Percentiles rank a stretch among this genome's conserved stretches.
Evolutionary conservation across 2,113 vertebrate species (phyloP).

Genomic region (Damaliscus lunatus): DNA sequence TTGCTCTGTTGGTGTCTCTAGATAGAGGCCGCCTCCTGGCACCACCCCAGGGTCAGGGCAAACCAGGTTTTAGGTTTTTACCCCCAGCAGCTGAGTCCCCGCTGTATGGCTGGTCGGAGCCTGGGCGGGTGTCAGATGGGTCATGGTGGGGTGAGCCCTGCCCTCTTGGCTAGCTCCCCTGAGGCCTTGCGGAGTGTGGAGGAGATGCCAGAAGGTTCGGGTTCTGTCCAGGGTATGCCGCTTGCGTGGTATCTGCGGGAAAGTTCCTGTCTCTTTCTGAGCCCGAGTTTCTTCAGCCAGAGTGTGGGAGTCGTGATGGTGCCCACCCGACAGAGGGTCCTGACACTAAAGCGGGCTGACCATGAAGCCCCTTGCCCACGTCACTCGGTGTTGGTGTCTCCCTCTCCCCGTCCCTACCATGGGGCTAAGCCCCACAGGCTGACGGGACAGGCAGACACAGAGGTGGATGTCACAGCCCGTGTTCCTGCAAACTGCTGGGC

Average conservation of each 20-base stretch:
- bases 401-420: neutral
- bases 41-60: neutral
- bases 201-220: neutral
- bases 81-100: neutral
- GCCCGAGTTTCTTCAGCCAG: neutral
- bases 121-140: accelerated
- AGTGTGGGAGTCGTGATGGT: neutral
- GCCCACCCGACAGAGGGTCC: neutral
- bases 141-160: accelerated
- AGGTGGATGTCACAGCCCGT: neutral
- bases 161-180: neutral
- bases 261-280: neutral
- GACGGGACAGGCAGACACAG: neutral
- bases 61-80: neutral
- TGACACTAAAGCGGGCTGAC: neutral
- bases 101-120: neutral
- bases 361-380: neutral
- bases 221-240: neutral
- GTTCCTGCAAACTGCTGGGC: neutral
- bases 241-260: neutral
- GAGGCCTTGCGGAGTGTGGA: accelerated
- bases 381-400: neutral
- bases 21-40: neutral
- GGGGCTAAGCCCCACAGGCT: neutral
- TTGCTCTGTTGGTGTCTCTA: too few relatives aligned